Percentiles rank a stretch among this genome's conserved stretches.
Evolutionary conservation across 1,140 invertebrate species (phyloP).

Genomic region (Micrasema minimum): DNA sequence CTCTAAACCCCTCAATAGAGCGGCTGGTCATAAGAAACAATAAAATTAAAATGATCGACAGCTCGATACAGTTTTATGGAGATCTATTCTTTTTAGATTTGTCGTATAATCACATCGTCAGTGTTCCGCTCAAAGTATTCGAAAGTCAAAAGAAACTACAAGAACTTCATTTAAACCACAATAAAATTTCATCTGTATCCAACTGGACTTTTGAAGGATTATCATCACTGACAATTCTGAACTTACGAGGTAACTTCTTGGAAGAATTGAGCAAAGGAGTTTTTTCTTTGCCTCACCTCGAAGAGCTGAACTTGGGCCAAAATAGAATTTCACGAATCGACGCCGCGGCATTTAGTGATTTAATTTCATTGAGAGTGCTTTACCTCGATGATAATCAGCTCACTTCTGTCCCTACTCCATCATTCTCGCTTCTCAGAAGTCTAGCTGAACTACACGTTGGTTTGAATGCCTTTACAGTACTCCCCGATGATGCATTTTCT

Average conservation of each 20-base stretch:
- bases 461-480: conserved; percentile 79
- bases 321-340: conserved; percentile 87
- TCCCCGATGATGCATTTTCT: conserved; percentile 80
- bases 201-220: conserved; percentile 85
- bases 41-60: conserved; percentile 86
- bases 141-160: conserved; percentile 81
- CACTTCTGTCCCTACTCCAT: conserved; percentile 76
- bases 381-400: conserved; percentile 89
- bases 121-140: conserved; percentile 81
- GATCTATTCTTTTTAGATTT: conserved; percentile 86
- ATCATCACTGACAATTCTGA: conserved; percentile 80
- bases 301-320: conserved; percentile 87
- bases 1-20: conserved; percentile 89
- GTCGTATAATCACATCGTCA: conserved; percentile 84
- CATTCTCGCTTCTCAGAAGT: conserved; percentile 76
- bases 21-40: conserved; percentile 85
- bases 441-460: conserved; percentile 86
- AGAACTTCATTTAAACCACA: conserved; percentile 85
- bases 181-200: conserved; percentile 82
- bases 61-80: conserved; percentile 87
- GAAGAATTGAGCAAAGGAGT: conserved; percentile 79
- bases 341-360: conserved; percentile 79
- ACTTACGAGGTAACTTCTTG: conserved; percentile 84
- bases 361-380: conserved; percentile 79
- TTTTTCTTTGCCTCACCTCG: conserved; percentile 80